Evolutionary conservation across 2,113 vertebrate species (phyloP).

Genomic region (Osmerus mordax): DNA sequence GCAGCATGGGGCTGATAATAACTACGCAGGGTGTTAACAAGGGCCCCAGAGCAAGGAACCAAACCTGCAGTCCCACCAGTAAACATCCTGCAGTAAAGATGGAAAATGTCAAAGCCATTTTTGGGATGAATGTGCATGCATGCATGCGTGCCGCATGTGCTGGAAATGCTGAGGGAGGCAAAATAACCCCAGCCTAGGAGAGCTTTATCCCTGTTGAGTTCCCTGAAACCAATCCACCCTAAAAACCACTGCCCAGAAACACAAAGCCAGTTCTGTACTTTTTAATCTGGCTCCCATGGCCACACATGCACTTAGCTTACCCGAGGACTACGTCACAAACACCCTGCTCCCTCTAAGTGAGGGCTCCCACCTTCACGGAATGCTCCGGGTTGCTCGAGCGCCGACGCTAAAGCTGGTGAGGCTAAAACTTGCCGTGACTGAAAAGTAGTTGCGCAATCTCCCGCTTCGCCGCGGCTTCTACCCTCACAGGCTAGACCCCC

Average conservation of each 20-base stretch:
- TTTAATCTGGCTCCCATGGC: slow-evolving; percentile 59
- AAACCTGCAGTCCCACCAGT: slow-evolving; percentile 37
- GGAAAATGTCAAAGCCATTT: slow-evolving; percentile 18
- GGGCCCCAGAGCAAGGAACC: slow-evolving; percentile 36
- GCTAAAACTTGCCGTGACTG: not conserved
- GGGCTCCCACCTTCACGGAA: not conserved
- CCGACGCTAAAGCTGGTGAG: not conserved
- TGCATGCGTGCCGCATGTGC: too few relatives aligned
- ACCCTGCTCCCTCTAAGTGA: not conserved
- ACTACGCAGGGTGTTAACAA: slow-evolving; percentile 42
- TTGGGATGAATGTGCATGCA: not conserved
- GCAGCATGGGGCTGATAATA: slow-evolving; percentile 50
- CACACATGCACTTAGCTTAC: slow-evolving; percentile 32
- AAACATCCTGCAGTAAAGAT: slow-evolving; percentile 66
- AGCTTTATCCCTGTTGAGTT: slow-evolving; percentile 45
- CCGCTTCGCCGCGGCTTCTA: not conserved
- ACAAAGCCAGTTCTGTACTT: slow-evolving; percentile 65
- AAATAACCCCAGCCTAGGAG: slow-evolving; percentile 9
- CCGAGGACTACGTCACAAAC: slow-evolving; percentile 24
- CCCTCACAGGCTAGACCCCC: too few relatives aligned
- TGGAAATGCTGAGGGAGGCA: not conserved
- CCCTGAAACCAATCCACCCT: slow-evolving; percentile 36
- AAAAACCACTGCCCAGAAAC: slow-evolving; percentile 43
- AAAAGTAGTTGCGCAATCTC: not conserved
- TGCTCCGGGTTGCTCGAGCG: not conserved